Conservation (phyloP, 1,140 invertebrate genomes). For the Pissodes strobi region DNA sequence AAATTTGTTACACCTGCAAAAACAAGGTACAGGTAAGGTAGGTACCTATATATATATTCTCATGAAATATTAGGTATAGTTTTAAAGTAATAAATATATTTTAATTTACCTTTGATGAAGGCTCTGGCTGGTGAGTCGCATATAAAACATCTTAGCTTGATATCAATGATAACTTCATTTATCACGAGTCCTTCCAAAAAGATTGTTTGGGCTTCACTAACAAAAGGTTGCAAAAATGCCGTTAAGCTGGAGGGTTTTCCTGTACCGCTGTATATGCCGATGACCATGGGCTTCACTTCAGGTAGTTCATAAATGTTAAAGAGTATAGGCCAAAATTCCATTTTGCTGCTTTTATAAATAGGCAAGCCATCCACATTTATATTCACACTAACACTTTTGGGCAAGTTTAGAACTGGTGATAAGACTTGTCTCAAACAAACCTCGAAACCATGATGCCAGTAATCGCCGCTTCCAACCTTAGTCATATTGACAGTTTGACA, state of each 20-base stretch:
- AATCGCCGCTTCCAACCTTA: conserved; percentile 27
- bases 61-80: no score
- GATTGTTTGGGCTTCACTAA: conserved; percentile 21
- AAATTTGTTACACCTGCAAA: no score
- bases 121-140: conserved; percentile 39
- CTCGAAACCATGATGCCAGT: conserved; percentile 35
- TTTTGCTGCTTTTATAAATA: conserved; percentile 40
- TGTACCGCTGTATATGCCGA: conserved; percentile 33
- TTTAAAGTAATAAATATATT: conserved; percentile 3
- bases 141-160: conserved; percentile 36
- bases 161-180: conserved; percentile 8
- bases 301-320: conserved; percentile 34
- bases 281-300: conserved; percentile 20
- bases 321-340: conserved; percentile 46
- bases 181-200: conserved; percentile 15
- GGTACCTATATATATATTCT: no score
- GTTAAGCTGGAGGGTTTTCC: conserved; percentile 29
- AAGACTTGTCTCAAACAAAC: no score
- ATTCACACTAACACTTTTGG: conserved; percentile 10
- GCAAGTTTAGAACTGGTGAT: not conserved
- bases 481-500: conserved; percentile 12
- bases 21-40: no score
- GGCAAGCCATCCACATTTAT: conserved; percentile 30
- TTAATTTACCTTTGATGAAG: conserved; percentile 34
- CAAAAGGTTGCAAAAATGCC: conserved; percentile 32